Evolutionary conservation across 2,888 invertebrate genomes (phyloP).

Genomic region (Eudemis profundana): DNA sequence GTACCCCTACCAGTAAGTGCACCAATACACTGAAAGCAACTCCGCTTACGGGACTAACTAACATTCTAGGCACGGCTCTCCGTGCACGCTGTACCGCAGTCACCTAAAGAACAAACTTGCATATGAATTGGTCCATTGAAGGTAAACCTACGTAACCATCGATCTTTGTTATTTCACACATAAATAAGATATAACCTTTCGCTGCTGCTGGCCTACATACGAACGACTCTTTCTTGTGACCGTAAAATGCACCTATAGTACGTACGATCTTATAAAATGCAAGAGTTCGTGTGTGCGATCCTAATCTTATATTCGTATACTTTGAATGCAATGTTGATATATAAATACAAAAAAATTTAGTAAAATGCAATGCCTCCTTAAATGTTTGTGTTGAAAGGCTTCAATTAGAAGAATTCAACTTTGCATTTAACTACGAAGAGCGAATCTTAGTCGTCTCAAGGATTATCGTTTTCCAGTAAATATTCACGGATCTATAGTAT

Average conservation of each 20-base stretch:
- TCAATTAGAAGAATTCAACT: no score
- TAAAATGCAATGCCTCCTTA: no score
- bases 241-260: conserved; percentile 38
- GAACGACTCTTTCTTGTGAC: conserved; percentile 29
- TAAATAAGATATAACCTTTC: conserved; percentile 42
- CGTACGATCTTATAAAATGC: conserved; percentile 31
- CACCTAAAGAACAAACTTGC: conserved; percentile 41
- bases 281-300: conserved; percentile 23
- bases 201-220: conserved; percentile 37
- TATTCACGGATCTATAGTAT: no score
- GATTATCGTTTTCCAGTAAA: no score
- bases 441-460: no score
- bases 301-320: background rate
- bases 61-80: conserved; percentile 40
- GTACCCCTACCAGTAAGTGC: conserved; percentile 38
- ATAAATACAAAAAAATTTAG: no score
- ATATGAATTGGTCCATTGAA: conserved; percentile 40
- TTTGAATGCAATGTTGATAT: no score
- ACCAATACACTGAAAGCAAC: conserved; percentile 25
- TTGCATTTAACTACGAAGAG: no score
- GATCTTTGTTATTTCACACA: conserved; percentile 38
- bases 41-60: conserved; percentile 32
- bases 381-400: no score
- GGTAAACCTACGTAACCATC: conserved; percentile 28
- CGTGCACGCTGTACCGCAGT: conserved; percentile 27